phyloP scores from a whole-genome alignment of 2,888 invertebrate genomes.

The Melikaiella ostensackeni region DNA sequence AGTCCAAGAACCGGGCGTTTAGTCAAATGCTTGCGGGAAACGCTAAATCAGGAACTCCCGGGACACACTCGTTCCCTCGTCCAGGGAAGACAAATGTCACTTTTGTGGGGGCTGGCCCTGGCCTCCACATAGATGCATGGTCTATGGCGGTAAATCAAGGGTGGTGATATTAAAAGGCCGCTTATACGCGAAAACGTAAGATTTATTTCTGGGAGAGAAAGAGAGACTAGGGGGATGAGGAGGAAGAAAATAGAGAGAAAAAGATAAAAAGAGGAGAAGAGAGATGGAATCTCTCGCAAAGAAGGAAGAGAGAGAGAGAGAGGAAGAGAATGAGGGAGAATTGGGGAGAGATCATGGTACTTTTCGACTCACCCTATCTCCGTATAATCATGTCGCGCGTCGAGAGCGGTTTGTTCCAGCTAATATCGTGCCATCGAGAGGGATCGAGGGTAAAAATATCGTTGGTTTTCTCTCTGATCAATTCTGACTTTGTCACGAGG shows the following conservation, averaged over 20 bases:
- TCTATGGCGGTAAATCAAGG: slow-evolving; percentile 74
- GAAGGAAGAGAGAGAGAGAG: slow-evolving; percentile 54
- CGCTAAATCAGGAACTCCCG: slow-evolving; percentile 64
- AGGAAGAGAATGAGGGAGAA: slow-evolving; percentile 48
- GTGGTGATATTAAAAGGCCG: slow-evolving; percentile 76
- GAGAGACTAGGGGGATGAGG: slow-evolving; percentile 44
- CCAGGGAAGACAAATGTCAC: slow-evolving; percentile 67
- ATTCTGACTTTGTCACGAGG: slow-evolving; percentile 5
- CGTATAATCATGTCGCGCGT: slow-evolving; percentile 64
- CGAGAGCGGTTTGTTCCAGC: slow-evolving; percentile 53
- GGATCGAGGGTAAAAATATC: slow-evolving; percentile 33
- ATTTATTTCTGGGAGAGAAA: slow-evolving; percentile 69
- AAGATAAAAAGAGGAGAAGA: not conserved
- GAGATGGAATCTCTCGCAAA: slow-evolving; percentile 48
- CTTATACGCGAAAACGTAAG: slow-evolving; percentile 76
- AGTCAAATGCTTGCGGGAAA: slow-evolving; percentile 64
- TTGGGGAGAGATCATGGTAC: slow-evolving; percentile 49
- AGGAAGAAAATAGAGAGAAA: slow-evolving; percentile 41
- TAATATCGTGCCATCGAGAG: slow-evolving; percentile 38
- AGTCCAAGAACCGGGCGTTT: slow-evolving; percentile 58
- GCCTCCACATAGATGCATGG: slow-evolving; percentile 68
- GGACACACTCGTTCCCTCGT: slow-evolving; percentile 56
- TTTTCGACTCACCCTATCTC: slow-evolving; percentile 59
- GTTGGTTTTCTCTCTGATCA: slow-evolving; percentile 16
- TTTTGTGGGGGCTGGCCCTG: slow-evolving; percentile 59